Percentiles rank a stretch among this genome's conserved stretches.
phyloP scores from a whole-genome alignment of 2,797 vertebrate genomes.

The Lutjanus campechanus region DNA sequence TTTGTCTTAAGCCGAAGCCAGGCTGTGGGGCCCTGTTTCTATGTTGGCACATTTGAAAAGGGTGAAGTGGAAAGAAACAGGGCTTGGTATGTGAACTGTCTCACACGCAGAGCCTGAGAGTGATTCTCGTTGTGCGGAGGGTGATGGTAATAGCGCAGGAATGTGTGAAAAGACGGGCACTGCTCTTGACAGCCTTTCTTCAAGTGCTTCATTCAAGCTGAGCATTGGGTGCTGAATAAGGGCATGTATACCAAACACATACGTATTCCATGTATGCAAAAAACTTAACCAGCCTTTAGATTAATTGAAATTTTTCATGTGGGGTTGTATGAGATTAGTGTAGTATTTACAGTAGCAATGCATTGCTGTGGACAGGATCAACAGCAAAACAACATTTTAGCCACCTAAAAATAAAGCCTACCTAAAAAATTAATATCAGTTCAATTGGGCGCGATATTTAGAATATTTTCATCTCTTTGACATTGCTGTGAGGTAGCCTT shows the following conservation, averaged over 20 bases:
- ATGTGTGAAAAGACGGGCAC: constrained; percentile 48
- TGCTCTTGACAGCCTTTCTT: constrained; percentile 16
- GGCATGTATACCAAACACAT: not conserved
- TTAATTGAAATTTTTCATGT: no score
- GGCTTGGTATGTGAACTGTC: constrained; percentile 47
- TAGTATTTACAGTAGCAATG: no score
- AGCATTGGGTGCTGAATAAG: not conserved
- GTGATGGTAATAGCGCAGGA: constrained; percentile 42
- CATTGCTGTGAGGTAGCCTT: no score
- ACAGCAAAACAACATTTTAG: no score
- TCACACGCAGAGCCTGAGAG: constrained; percentile 35
- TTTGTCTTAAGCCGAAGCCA: constrained; percentile 16
- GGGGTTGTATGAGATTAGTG: no score
- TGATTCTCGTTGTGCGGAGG: constrained; percentile 20
- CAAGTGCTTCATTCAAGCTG: not conserved
- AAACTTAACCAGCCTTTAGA: no score
- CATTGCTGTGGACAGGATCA: no score
- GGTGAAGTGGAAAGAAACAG: constrained; percentile 33
- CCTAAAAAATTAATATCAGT: no score
- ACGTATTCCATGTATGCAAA: not conserved
- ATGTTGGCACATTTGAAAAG: constrained; percentile 19
- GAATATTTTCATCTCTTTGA: no score
- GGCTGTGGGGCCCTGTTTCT: constrained; percentile 9
- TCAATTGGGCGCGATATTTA: no score
- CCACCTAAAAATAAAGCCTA: no score